Base-by-base conservation (phyloP, 2,113 vertebrate species). In the Malurus alboscapulatus region DNA sequence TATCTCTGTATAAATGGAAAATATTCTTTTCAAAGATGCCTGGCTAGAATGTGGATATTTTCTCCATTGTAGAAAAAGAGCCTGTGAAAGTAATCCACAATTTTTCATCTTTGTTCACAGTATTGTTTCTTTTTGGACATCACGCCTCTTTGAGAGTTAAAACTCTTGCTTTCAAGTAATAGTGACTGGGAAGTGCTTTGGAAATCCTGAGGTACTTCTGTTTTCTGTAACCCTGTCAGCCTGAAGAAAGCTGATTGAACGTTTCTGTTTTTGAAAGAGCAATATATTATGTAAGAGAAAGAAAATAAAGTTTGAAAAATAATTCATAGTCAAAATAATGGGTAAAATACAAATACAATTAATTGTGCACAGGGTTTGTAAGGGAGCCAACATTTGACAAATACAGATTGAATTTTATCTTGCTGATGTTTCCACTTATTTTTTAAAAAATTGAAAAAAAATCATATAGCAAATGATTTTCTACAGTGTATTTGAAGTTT, bases 1-100 rank as follows among this genome's bases (percentile, higher is more conserved):
- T 98, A 97, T 98, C 97, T 97, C 92, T 91, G 45, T 97, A 96
- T 97, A 96, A 98, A 98, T 97, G 97, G 93, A 95, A 97, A 97
- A 97, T 87, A 94, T 78, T 88, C 93, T 97, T 97, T 98, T 97
- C 90, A 96, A 96, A 97, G 96, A 72, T 96, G 54, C 40, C 87
- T 95, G 59, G 84, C 72, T 79, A 91, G 74, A 91, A 94, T 94
- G 74, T 92, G 87, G 84, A 61, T 94, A 95, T 96, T 96, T 93
- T 94, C 73, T 93, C 63, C 72, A 74, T 76, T 92, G 93, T 93
- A 72, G 92, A 92, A 94, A 94, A 97, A 94, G 90, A 97, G 90
- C 30, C 51, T 94, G 71, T 92, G 90, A 95, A 94, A 95, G 58
- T 94, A 95, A 94, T 96, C 80, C 88, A 86, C n/a, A 79, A 90